Evolutionary conservation across 2,797 vertebrate species (phyloP), one percentile per base, ranked within the genome.

Genomic region (Thamnophis elegans): DNA sequence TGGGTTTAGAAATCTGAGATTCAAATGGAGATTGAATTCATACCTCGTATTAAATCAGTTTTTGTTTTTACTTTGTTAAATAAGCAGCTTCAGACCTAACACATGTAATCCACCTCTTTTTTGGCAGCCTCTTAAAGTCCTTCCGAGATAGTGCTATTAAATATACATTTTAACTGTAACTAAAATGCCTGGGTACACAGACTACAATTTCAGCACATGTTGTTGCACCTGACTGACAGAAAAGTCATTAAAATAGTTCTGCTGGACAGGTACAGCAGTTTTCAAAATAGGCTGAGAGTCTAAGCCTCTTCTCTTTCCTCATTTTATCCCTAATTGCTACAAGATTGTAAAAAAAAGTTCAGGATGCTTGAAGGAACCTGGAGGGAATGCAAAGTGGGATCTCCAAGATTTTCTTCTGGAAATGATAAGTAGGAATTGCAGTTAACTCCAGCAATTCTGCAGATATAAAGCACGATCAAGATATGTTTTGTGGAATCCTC

Each of bases 301-400:
- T 60, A 89, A 54, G 89, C 59, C 1, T 18, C 68, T 53, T 51
- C 54, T 16, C 32, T 42, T 55, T 42, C 20, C 55, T 65, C 14
- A 25, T 28, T 73, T 20, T 54, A 56, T 36, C 8, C 32, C 68
- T 89, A 92, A 92, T 62, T 92, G 91, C 91, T 5, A 59, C 20
- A 85, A 54, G 42, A 14, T 89, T 14, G 87, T 26, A n/a, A 54
- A 47, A 82, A 82, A 85, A 54, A 82, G 59, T 85, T 53, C 87
- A 82, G 87, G 22, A 58, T 51, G 65, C 55, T 88, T 92, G 87
- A 55, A 58, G 86, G 65, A 92, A 28, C 36, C 91, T 92, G 87
- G 55, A 92, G 68, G 68, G 56, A 78, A 89, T 82, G 87, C 59
- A 36, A 85, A 82, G 8, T 82, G 55, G 56, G 14, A 54, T 56